Base-by-base conservation (phyloP, 2,113 vertebrate species). In the Psilopogon haemacephalus region DNA sequence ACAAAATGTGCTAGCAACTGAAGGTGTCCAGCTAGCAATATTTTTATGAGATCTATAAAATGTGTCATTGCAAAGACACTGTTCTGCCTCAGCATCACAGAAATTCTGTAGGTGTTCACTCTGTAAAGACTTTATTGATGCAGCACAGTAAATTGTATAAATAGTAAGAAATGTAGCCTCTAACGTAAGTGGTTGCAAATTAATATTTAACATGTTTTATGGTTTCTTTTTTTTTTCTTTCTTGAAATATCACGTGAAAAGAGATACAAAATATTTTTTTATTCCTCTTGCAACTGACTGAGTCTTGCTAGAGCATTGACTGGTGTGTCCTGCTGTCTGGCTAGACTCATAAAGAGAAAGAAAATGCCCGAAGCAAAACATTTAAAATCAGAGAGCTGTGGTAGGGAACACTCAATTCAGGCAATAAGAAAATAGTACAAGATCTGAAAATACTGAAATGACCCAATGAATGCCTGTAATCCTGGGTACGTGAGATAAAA, bases 321-420 rank as follows among this genome's bases (percentile, higher is more conserved):
- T 92, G 33, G 33, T 82, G 33, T 83, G 67, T 92, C 81, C 63
- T 76, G 67, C 71, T 8, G 14, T 76, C 68, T 83, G 64, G 83
- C 82, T 37, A 6, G 78, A 13, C 55, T 87, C 84, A 19, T 62
- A 65, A 78, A 88, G 55, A 73, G 30, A 69, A 55, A 90, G 46
- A 95, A 95, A 85, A 73, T 77, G 93, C 92, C 95, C 80, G 68
- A 86, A 91, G 92, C 88, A 88, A 88, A 89, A 75, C 85, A 76
- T 65, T 94, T 80, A 93, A 94, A 95, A 89, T 1, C 32, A 80
- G 87, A 73, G 87, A 69, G 42, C 64, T 67, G 30, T 63, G 55
- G 74, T 84, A 76, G 55, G 63, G 67, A 92, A 86, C 92, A 83
- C 88, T 92, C 26, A 40, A 42, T 90, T 90, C 81, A 76, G 78